Base-by-base conservation (phyloP, 2,113 vertebrate species). In the Hiodon tergisus region DNA sequence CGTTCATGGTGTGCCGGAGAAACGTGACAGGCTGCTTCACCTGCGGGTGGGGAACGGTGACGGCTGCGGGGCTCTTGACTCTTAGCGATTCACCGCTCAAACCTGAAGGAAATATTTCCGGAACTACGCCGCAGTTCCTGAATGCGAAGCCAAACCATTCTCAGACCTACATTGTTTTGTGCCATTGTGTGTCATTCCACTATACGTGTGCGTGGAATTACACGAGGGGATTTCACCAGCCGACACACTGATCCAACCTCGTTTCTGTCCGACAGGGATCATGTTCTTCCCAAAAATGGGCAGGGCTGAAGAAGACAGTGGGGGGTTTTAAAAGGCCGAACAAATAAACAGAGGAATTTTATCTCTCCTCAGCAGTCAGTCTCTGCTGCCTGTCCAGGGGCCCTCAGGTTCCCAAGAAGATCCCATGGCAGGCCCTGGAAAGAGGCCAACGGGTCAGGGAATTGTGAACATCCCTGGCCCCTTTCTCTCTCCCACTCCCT, bases 341-440 rank as follows among this genome's bases (percentile, higher is more conserved):
- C 81, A 87, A 87, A 88, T 84, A 83, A 86, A 89, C 84, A 87
- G 82, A 76, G 81, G 84, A 85, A 86, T 88, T 85, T 84, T 85
- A 88, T 85, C 81, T 78, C 58, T 54, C 57, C 81, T 83, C 78
- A n/a, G 73, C 81, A 81, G 79, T 31, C 50, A 47, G 57, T 68
- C 51, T 74, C 76, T 57, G 14, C 53, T 81, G 82, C 86, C 79
- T 82, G 79, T 81, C 80, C 69, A 83, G 83, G 81, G 77, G 83
- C 83, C 87, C 55, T 73, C 76, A 2, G 79, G 82, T 88, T 88
- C 84, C 86, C 87, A 87, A 86, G 83, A 82, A 86, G 80, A 88
- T 86, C 86, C 84, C 82, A 84, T 78, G 85, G 85, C 84, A 57
- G 73, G 75, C 73, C 72, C 82, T 86, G 87, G 86, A 81, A 16